These are phyloP conservation scores for Tragelaphus strepsiceros DNA, from an alignment of 2,113 vertebrate species.

Conservation along the genomic window DNA sequence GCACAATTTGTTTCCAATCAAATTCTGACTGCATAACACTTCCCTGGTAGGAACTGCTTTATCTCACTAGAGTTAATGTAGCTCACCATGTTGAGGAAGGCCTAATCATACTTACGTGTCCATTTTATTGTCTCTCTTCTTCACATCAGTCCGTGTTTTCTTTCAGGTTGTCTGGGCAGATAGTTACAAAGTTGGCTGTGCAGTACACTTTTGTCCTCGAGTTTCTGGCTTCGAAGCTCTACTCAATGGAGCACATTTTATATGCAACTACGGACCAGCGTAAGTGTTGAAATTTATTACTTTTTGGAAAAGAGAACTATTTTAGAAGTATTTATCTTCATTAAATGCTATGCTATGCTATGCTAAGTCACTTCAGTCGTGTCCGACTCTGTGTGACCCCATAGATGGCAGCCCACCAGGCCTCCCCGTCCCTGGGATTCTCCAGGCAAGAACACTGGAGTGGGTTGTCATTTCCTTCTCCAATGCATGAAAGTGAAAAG, in stretches of 20 bases:
- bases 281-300: slow-evolving; percentile 70
- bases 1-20: background rate
- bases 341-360: background rate
- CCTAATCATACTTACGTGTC: background rate
- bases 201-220: slow-evolving; percentile 71
- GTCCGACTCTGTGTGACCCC: too few relatives aligned
- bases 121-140: background rate
- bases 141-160: background rate
- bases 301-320: background rate
- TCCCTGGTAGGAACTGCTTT: background rate
- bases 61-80: background rate
- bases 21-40: background rate
- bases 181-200: slow-evolving; percentile 82
- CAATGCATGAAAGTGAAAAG: too few relatives aligned
- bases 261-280: slow-evolving; percentile 81
- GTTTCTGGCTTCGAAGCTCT: background rate
- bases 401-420: too few relatives aligned
- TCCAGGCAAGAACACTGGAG: too few relatives aligned
- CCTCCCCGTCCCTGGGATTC: too few relatives aligned
- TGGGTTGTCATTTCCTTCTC: too few relatives aligned
- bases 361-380: too few relatives aligned
- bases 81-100: background rate
- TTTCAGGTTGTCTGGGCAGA: slow-evolving; percentile 80
- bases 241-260: slow-evolving; percentile 70
- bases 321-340: background rate